Evolutionary conservation across 2,888 invertebrate species (phyloP).

Genomic region (Aphidius colemani): DNA sequence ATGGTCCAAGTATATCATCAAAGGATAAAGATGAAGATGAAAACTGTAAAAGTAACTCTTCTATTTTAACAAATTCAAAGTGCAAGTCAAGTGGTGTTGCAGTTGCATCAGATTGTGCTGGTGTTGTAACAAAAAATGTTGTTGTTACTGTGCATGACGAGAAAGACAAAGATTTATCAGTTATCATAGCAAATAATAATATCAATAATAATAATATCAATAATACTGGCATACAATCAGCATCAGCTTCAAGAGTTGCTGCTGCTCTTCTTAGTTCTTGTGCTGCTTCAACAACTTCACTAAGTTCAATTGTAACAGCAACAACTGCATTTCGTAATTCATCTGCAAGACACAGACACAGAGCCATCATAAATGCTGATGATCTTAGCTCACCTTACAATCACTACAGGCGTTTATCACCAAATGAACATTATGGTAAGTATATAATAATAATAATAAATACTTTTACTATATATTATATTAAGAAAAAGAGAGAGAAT

Average conservation of each 20-base stretch:
- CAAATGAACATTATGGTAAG: conserved; percentile 63
- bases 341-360: conserved; percentile 53
- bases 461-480: no score
- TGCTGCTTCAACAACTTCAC: conserved; percentile 62
- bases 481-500: no score
- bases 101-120: conserved; percentile 24
- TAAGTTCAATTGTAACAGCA: conserved; percentile 52
- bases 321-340: conserved; percentile 42
- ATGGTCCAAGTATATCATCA: conserved; percentile 5
- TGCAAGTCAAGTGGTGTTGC: conserved; percentile 28
- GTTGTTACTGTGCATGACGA: conserved; percentile 55
- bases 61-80: conserved; percentile 40
- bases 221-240: conserved; percentile 45
- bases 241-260: conserved; percentile 63
- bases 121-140: conserved; percentile 38
- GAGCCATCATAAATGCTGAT: conserved; percentile 63
- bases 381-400: conserved; percentile 77
- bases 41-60: conserved; percentile 51
- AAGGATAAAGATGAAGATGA: conserved; percentile 38
- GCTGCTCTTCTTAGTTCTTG: conserved; percentile 61
- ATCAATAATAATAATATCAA: no score
- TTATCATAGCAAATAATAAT: not conserved
- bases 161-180: conserved; percentile 25
- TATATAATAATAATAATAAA: conserved; percentile 11
- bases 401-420: conserved; percentile 74